Base-by-base conservation (phyloP, 2,113 vertebrate species). In the Chaetura pelagica region DNA sequence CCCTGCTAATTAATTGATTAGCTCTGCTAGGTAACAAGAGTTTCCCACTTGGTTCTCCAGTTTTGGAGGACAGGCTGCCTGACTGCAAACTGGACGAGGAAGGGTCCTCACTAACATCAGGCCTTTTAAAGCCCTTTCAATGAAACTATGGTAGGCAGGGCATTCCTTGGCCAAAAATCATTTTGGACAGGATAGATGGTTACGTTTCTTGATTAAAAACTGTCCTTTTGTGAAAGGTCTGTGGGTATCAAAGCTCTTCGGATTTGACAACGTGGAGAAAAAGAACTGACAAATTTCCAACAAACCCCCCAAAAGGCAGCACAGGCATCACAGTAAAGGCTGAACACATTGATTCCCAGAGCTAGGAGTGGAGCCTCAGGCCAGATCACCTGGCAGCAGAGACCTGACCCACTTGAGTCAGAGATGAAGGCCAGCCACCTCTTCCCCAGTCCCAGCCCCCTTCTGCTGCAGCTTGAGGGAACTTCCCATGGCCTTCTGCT, bases 1-100 rank as follows among this genome's bases (percentile, higher is more conserved):
- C 87, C 85, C 71, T 76, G 88, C 88, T 95, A 95, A 97, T 96
- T 91, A 95, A 97, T 88, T 32, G 63, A 95, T 93, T 93, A 93
- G 67, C 58, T 92, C 78, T 76, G 68, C 82, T 64, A 58, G 62
- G 88, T 73, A 94, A 64, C 23, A 23, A 27, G 57, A 89, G 49
- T 44, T 82, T 84, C 63, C 80, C 4, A 9, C 44, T 66, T 68
- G 34, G 38, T 59, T 93, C 83, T 94, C 77, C 58, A 30, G 23
- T 68, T 63, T 55, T 12, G 7, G 63, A 58, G 68, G 59, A 82
- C 20, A 13, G 57, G 62, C 38, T 90, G 75, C 23, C 22, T 77
- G 68, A 68, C 20, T 6, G 13, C 69, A 74, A 35, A 24, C 18
- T 18, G 1, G 4, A 29, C 1, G 3, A 71, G 27, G 4, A 35